phyloP scores from a whole-genome alignment of 92 coral and sea anemone genomes.

The Metridium senile region DNA sequence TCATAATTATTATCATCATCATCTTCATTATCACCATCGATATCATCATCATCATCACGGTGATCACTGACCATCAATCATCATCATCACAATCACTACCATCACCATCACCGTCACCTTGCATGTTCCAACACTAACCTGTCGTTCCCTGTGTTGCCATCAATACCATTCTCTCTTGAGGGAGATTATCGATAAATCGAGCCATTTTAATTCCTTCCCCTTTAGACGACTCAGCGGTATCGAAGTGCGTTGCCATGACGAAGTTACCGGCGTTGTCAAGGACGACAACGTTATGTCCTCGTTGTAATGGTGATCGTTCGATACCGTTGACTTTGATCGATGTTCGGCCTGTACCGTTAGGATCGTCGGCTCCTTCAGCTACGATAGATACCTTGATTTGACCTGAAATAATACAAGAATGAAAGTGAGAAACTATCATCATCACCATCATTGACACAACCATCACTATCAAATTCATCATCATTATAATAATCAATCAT shows the following conservation, averaged over 20 bases:
- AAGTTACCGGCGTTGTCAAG: slow-evolving; percentile 93
- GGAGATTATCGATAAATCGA: slow-evolving; percentile 80
- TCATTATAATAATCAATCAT: not conserved
- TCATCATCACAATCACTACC: not conserved
- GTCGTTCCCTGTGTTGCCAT: slow-evolving; percentile 97
- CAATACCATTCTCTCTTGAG: slow-evolving; percentile 91
- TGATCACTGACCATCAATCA: too few species aligned
- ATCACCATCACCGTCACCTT: not conserved
- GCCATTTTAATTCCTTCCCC: slow-evolving; percentile 95
- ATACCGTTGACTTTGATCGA: slow-evolving; percentile 94
- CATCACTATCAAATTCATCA: not conserved
- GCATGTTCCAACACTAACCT: slow-evolving; percentile 50
- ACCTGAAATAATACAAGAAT: slow-evolving; percentile 39
- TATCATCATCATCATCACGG: slow-evolving; percentile 6
- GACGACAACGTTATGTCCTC: slow-evolving; percentile 94
- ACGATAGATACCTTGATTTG: slow-evolving; percentile 80
- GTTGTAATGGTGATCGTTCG: slow-evolving; percentile 87
- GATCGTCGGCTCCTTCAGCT: slow-evolving; percentile 97
- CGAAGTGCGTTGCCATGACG: slow-evolving; percentile 88
- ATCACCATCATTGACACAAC: not conserved
- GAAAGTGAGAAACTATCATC: not conserved
- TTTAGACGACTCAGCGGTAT: slow-evolving; percentile 94
- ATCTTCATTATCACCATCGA: not conserved
- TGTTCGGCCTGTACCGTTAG: slow-evolving; percentile 88
- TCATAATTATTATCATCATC: not conserved